Evolutionary conservation across 2,797 vertebrate species (phyloP), one percentile per base, ranked within the genome.

Genomic region (Botia almorhae): DNA sequence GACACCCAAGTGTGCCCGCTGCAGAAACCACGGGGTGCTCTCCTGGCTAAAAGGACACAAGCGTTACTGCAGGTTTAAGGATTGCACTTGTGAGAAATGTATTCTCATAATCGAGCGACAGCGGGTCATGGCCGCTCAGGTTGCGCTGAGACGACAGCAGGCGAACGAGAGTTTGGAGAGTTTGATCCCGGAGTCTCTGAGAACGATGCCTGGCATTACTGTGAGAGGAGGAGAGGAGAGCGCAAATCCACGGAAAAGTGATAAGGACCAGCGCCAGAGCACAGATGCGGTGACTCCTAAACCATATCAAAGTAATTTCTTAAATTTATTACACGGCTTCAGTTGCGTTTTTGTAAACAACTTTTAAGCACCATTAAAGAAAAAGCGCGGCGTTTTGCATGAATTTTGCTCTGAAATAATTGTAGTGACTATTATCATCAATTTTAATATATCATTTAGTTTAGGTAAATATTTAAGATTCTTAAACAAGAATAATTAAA

Each of bases 21-120:
- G 97, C 93, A 91, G 97, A 80, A 98, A 98, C 91, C 97, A 98
- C 89, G 97, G 97, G 56, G 97, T 98, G 83, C 94, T 98, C 23
- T 98, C 97, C 33, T 98, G 97, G 96, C 95, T 98, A 80, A 98
- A 98, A 88, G 97, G 97, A 71, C 97, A 98, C 94, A 98, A 98
- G 88, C 96, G 97, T 82, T 98, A 98, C 91, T 98, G 97, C 86
- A 96, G 97, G 90, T 98, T 98, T 93, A 98, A 98, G 90, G 97
- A 98, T 95, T 98, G 97, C 92, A 96, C 96, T 84, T 98, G 97
- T 87, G 97, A 98, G 91, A 98, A 98, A 87, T 98, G 97, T 92
- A 98, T 98, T 92, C 95, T 98, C 53, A 98, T 98, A 91, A 97
- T 98, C 89, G 97, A 98, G 93, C 90, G 97, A 39, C 97, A 98